Percentiles rank a stretch among this genome's conserved stretches.
phyloP scores from a whole-genome alignment of 2,888 invertebrate genomes.

The Synergus umbraculus region DNA sequence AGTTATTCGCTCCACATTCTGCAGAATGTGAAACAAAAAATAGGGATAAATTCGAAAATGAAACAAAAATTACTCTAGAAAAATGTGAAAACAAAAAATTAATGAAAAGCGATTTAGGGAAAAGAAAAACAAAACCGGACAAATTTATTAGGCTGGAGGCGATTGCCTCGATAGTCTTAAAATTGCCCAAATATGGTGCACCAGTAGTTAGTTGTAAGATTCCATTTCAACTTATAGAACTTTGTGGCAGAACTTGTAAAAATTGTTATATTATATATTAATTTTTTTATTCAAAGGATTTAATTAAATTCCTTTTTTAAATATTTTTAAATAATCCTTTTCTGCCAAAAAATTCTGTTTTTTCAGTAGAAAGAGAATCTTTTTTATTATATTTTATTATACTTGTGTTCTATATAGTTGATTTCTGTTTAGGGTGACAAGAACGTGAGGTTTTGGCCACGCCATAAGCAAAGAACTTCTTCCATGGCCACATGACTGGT shows the following conservation, averaged over 20 bases:
- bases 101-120: not conserved
- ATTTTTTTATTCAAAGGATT: not conserved
- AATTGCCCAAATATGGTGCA: slow-evolving; percentile 12
- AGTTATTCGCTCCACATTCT: slow-evolving; percentile 25
- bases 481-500: slow-evolving; percentile 65
- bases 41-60: slow-evolving; percentile 31
- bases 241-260: not conserved
- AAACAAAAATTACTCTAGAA: not conserved
- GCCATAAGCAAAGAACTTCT: slow-evolving; percentile 51
- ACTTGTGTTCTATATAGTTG: slow-evolving; percentile 48
- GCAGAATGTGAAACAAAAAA: slow-evolving; percentile 14
- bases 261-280: not conserved
- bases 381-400: slow-evolving; percentile 26
- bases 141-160: not conserved
- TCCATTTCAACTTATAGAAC: slow-evolving; percentile 23
- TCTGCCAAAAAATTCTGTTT: not conserved
- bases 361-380: slow-evolving; percentile 9
- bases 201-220: slow-evolving; percentile 31
- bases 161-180: not conserved
- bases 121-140: not conserved
- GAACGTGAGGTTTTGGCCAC: slow-evolving; percentile 53
- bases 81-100: slow-evolving; percentile 2
- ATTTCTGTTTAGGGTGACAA: slow-evolving; percentile 67
- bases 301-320: not conserved
- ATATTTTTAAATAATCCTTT: not conserved